These are phyloP conservation scores for Nyctalus aviator DNA, from an alignment of 2,797 vertebrate genomes.

Conservation along the genomic window DNA sequence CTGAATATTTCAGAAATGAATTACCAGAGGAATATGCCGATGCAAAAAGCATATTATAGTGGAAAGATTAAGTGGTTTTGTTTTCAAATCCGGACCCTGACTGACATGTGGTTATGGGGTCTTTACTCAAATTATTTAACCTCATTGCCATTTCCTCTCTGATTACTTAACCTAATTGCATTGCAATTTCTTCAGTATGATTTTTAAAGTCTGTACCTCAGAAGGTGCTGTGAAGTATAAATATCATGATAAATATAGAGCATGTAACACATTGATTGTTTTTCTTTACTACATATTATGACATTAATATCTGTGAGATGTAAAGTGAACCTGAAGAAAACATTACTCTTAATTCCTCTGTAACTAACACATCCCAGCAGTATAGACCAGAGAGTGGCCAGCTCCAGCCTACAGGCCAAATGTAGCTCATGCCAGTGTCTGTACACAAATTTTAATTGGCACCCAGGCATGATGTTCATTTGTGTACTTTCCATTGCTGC, in stretches of 20 bases:
- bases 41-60: not conserved
- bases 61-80: not conserved
- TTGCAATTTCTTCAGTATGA: not conserved
- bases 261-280: not conserved
- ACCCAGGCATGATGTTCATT: accelerated
- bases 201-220: not conserved
- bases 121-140: not conserved
- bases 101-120: accelerated
- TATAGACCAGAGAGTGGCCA: not conserved
- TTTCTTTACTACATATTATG: not conserved
- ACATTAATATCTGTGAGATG: not conserved
- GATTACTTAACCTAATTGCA: not conserved
- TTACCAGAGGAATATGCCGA: not conserved
- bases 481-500: not conserved
- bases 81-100: not conserved
- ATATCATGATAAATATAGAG: not conserved
- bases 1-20: not conserved
- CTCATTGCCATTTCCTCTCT: not conserved
- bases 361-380: not conserved
- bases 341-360: not conserved
- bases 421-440: not conserved
- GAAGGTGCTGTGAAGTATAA: not conserved
- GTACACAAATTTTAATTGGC: not conserved
- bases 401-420: accelerated
- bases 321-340: not conserved